These are phyloP conservation scores for Vespertilio murinus DNA, from an alignment of 2,797 vertebrate species.

Conservation along the genomic window DNA sequence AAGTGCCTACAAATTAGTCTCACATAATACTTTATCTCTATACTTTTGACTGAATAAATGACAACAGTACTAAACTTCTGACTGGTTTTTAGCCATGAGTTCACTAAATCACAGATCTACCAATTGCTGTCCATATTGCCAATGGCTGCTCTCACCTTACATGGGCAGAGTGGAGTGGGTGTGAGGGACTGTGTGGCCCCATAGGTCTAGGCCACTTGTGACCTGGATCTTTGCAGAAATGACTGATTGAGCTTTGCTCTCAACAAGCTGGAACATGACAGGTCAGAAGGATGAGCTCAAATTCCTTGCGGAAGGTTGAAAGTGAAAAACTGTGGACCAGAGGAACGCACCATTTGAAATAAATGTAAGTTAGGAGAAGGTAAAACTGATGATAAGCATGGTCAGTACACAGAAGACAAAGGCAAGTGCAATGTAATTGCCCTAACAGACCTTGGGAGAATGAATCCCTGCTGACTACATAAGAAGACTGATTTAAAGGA, in stretches of 20 bases:
- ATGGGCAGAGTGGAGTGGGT: neutral
- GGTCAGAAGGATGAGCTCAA: neutral
- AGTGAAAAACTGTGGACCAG: neutral
- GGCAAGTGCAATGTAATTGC: neutral
- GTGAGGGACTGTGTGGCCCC: neutral
- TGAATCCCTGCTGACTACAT: rapidly evolving
- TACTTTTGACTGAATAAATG: neutral
- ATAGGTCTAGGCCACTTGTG: neutral
- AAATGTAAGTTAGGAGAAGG: neutral
- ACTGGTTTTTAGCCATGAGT: neutral
- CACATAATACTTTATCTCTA: neutral
- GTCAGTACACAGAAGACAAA: neutral
- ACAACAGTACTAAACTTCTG: neutral
- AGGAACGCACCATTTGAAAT: neutral
- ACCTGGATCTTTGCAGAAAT: neutral
- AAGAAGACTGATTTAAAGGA: neutral
- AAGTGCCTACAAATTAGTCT: neutral
- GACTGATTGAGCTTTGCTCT: neutral
- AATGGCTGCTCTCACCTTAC: neutral
- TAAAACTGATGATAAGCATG: neutral
- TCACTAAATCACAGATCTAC: neutral
- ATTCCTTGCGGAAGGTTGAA: neutral
- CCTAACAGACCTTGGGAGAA: neutral
- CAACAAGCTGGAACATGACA: neutral
- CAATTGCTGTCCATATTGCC: neutral